Conservation (phyloP, 64 coral and sea anemone species). For the Acropora tenuis region DNA sequence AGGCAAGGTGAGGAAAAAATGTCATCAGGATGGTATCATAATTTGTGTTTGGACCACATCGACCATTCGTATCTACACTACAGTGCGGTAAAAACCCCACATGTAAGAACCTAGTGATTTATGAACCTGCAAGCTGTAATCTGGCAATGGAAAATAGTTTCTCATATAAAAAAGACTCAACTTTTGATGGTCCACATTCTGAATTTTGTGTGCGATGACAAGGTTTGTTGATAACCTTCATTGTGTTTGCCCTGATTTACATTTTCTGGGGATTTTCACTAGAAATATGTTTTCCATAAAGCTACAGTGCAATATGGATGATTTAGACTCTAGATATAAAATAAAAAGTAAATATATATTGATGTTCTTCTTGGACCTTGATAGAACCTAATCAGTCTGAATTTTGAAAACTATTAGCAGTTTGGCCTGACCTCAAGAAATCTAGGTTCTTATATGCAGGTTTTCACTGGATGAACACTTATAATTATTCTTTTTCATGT, state of each 20-base stretch:
- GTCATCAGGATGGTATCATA: neutral
- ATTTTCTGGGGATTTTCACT: neutral
- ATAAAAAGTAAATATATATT: too few relatives aligned
- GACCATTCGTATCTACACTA: constrained; percentile 1
- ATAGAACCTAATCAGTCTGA: too few relatives aligned
- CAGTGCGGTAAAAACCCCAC: neutral
- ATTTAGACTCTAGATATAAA: constrained; percentile 11
- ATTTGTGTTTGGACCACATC: constrained; percentile 7
- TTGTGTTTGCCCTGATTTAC: neutral
- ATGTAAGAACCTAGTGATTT: neutral
- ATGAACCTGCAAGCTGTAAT: neutral
- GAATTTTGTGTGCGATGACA: neutral
- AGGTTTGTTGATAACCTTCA: neutral
- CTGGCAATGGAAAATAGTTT: constrained; percentile 1
- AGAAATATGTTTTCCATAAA: constrained; percentile 10
- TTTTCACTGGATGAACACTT: constrained; percentile 7
- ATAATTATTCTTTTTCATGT: constrained; percentile 16
- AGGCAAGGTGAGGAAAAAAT: constrained; percentile 34
- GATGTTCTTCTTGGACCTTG: too few relatives aligned
- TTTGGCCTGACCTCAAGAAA: too few relatives aligned
- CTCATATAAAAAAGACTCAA: neutral
- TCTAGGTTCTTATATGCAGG: neutral
- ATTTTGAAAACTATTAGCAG: too few relatives aligned
- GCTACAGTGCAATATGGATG: neutral
- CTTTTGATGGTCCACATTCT: neutral